Conservation (phyloP, 2,888 invertebrate genomes). For the Nymphalis urticae region DNA sequence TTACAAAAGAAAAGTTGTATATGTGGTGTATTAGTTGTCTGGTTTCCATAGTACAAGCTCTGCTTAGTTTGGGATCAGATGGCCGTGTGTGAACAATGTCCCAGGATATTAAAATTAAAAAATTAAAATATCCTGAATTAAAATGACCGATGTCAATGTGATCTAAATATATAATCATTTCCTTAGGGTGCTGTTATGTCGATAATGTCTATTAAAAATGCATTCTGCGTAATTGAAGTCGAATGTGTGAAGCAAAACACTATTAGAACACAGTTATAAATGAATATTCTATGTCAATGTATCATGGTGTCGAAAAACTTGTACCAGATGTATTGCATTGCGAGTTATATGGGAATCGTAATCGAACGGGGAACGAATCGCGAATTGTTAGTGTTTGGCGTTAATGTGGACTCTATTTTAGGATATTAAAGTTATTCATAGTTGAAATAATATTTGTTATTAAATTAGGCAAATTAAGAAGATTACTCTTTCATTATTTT, state of each 20-base stretch:
- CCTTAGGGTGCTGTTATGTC: not conserved
- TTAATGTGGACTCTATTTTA: constrained; percentile 20
- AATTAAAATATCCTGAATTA: too few relatives aligned
- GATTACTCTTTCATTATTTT: too few relatives aligned
- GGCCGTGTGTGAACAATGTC: too few relatives aligned
- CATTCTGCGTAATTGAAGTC: constrained; percentile 53
- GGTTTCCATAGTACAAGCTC: too few relatives aligned
- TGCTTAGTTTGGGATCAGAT: too few relatives aligned
- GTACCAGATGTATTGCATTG: constrained; percentile 79
- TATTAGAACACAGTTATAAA: constrained; percentile 31
- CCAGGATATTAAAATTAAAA: too few relatives aligned
- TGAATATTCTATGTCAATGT: constrained; percentile 58
- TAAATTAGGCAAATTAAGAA: too few relatives aligned
- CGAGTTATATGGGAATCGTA: constrained; percentile 71
- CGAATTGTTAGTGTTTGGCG: constrained; percentile 3
- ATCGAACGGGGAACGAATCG: constrained; percentile 58
- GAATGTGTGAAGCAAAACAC: constrained; percentile 13
- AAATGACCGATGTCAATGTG: too few relatives aligned
- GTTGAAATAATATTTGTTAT: too few relatives aligned
- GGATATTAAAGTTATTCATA: not conserved
- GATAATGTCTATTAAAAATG: not conserved
- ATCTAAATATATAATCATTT: not conserved
- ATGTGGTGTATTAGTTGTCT: too few relatives aligned
- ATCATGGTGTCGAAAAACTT: constrained; percentile 71
- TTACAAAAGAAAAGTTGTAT: too few relatives aligned